Percentiles rank a stretch among this genome's conserved stretches.
Conservation (phyloP, 2,888 invertebrate genomes). For the Pollenia griseotomentosa region DNA sequence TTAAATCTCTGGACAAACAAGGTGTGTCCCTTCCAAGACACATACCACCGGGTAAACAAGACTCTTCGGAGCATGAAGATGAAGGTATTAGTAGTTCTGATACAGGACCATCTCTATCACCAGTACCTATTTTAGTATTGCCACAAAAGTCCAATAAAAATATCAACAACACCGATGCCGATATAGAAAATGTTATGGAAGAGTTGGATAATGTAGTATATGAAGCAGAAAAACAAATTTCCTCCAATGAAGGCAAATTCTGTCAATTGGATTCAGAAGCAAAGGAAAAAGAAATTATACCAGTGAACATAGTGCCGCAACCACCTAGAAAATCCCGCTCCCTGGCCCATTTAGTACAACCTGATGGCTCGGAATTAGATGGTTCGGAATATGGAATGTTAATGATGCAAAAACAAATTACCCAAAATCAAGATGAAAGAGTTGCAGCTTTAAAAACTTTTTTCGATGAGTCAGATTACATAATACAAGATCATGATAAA, state of each 20-base stretch:
- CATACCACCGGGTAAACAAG: constrained; percentile 82
- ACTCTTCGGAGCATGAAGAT: constrained; percentile 92
- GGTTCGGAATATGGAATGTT: constrained; percentile 83
- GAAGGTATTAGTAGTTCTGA: constrained; percentile 95
- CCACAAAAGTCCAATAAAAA: constrained; percentile 78
- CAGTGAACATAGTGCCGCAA: constrained; percentile 91
- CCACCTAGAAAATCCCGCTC: constrained; percentile 91
- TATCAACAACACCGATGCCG: constrained; percentile 87
- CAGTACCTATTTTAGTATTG: constrained; percentile 86
- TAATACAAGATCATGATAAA: constrained; percentile 77
- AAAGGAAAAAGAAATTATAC: constrained; percentile 89
- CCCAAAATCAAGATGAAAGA: constrained; percentile 75
- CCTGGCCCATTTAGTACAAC: constrained; percentile 88
- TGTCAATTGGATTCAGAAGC: constrained; percentile 75
- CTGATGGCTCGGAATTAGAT: constrained; percentile 81
- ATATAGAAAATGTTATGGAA: constrained; percentile 94
- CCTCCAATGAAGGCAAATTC: constrained; percentile 72
- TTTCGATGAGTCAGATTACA: constrained; percentile 82
- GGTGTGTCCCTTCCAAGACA: constrained; percentile 82
- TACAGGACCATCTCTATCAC: constrained; percentile 88
- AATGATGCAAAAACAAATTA: constrained; percentile 84
- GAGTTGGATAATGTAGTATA: constrained; percentile 93
- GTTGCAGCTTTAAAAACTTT: constrained; percentile 80
- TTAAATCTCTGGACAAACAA: constrained; percentile 82
- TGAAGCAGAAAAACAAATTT: constrained; percentile 90